Evolutionary conservation across 1,140 invertebrate species (phyloP).

Genomic region (Bombus haemorrhoidalis): DNA sequence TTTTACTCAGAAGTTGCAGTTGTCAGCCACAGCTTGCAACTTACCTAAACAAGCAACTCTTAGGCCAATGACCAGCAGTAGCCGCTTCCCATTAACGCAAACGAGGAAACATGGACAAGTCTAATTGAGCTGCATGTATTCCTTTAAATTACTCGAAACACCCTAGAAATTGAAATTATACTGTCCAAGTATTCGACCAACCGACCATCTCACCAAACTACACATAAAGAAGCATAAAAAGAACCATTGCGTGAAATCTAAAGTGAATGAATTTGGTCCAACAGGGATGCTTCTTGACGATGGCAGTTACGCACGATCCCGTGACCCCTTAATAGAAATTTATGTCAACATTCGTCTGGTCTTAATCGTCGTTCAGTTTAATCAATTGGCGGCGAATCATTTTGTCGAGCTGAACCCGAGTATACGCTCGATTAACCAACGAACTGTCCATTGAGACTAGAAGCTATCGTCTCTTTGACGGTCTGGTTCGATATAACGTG

Average conservation of each 20-base stretch:
- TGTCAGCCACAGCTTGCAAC: not conserved
- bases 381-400: constrained; percentile 62
- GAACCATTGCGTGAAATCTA: not conserved
- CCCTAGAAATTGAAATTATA: not conserved
- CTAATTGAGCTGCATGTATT: not conserved
- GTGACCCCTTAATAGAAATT: constrained; percentile 65
- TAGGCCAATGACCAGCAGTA: constrained; percentile 16
- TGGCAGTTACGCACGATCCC: constrained; percentile 16
- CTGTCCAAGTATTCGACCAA: not conserved
- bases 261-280: not conserved
- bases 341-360: constrained; percentile 61
- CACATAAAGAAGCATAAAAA: not conserved
- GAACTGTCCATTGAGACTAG: not conserved
- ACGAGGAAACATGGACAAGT: constrained; percentile 12
- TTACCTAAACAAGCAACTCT: not conserved
- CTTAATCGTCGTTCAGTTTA: constrained; percentile 60
- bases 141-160: not conserved
- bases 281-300: not conserved
- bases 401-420: constrained; percentile 1
- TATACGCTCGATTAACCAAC: not conserved
- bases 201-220: too few species aligned
- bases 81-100: constrained; percentile 25
- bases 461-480: too few species aligned
- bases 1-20: not conserved
- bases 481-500: not conserved